Conservation (phyloP, 2,888 invertebrate genomes). For the Acronicta psi region DNA sequence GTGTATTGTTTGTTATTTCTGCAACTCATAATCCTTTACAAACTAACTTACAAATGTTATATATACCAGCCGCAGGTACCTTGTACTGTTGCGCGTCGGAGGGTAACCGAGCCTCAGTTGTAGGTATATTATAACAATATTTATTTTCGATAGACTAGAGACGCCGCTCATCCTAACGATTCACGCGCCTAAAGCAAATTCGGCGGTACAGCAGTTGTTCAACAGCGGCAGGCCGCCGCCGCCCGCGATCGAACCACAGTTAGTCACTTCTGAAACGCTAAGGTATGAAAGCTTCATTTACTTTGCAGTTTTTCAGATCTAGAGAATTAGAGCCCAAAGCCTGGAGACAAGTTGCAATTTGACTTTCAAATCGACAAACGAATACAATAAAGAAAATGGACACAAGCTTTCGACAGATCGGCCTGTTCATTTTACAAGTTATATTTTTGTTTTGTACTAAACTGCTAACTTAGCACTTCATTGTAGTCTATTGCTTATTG, state of each 20-base stretch:
- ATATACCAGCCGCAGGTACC: too few species aligned
- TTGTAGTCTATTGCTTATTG: slow-evolving; percentile 35
- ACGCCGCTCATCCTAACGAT: slow-evolving; percentile 77
- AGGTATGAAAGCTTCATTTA: slow-evolving; percentile 71
- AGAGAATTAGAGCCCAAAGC: too few species aligned
- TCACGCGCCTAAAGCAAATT: slow-evolving; percentile 90
- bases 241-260: slow-evolving; percentile 85
- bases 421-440: slow-evolving; percentile 4
- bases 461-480: slow-evolving; percentile 36
- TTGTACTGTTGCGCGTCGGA: too few species aligned
- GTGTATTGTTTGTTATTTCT: too few species aligned
- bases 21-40: too few species aligned
- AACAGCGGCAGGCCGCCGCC: slow-evolving; percentile 92
- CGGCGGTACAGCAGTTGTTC: slow-evolving; percentile 95
- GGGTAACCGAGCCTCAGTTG: too few species aligned
- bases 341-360: too few species aligned
- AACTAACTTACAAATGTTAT: too few species aligned
- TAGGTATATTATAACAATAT: not conserved
- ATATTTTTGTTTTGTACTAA: slow-evolving; percentile 1
- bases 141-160: slow-evolving; percentile 69
- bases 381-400: too few species aligned
- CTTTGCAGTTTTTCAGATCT: slow-evolving; percentile 31
- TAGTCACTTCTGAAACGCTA: slow-evolving; percentile 93
- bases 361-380: too few species aligned
- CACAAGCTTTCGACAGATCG: too few species aligned